Percentiles rank a stretch among this genome's conserved stretches.
Evolutionary conservation across 2,888 invertebrate genomes (phyloP).

Genomic region (Anaspis maculata): DNA sequence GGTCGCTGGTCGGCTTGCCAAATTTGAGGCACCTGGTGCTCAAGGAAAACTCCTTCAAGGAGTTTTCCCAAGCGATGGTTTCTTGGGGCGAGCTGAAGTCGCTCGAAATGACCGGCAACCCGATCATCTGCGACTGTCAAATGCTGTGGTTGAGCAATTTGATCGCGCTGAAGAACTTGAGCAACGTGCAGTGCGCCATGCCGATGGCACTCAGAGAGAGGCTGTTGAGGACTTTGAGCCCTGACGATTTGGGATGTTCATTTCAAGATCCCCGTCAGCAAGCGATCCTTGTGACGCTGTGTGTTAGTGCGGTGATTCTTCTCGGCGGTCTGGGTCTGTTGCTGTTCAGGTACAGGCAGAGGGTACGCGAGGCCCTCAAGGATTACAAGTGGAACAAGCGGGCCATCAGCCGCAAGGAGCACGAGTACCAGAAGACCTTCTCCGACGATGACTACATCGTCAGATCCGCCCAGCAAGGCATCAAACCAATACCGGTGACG

Average conservation of each 20-base stretch:
- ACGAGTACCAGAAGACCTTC: constrained; percentile 84
- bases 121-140: constrained; percentile 72
- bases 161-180: constrained; percentile 59
- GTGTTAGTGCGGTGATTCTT: constrained; percentile 64
- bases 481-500: constrained; percentile 76
- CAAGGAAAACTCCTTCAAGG: constrained; percentile 68
- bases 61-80: constrained; percentile 69
- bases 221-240: constrained; percentile 57
- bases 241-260: constrained; percentile 74
- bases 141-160: constrained; percentile 72
- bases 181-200: constrained; percentile 59
- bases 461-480: constrained; percentile 49
- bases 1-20: constrained; percentile 68
- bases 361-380: constrained; percentile 73
- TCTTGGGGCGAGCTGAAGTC: constrained; percentile 69
- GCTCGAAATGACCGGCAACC: constrained; percentile 75
- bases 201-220: constrained; percentile 66
- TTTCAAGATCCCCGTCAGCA: constrained; percentile 72
- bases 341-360: constrained; percentile 70
- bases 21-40: constrained; percentile 69
- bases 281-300: constrained; percentile 67
- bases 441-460: constrained; percentile 81
- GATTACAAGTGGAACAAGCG: constrained; percentile 75
- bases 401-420: constrained; percentile 66
- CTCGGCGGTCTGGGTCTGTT: constrained; percentile 64